phyloP scores from a whole-genome alignment of 2,113 vertebrate species.

The Turnix velox region DNA sequence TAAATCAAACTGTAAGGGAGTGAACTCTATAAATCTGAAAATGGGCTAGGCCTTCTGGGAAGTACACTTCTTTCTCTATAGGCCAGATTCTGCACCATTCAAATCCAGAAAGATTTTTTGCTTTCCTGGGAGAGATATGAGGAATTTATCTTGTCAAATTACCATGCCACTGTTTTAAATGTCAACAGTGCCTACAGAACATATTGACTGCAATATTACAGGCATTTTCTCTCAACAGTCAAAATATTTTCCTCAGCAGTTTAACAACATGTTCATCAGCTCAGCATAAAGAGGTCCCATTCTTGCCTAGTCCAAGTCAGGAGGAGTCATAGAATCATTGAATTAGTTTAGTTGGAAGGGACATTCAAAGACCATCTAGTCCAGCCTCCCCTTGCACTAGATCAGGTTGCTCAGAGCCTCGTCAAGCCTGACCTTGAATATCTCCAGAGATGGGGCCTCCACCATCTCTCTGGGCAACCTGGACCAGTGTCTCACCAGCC shows the following conservation, averaged over 20 bases:
- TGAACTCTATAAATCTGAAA: constrained; percentile 25
- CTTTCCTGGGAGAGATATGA: background rate
- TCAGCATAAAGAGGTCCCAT: background rate
- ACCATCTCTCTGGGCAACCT: no score
- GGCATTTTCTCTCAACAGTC: background rate
- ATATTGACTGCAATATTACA: background rate
- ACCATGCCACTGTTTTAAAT: background rate
- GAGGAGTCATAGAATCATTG: no score
- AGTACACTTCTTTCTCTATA: background rate
- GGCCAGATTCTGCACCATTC: background rate
- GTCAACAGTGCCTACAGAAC: accelerated
- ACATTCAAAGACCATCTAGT: no score
- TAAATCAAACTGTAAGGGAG: background rate
- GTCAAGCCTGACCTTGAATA: no score
- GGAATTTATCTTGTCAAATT: background rate
- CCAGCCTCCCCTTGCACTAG: no score
- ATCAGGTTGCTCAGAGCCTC: no score
- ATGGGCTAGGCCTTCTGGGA: background rate
- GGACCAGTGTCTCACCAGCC: no score
- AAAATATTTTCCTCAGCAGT: constrained; percentile 33
- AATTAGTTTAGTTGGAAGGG: no score
- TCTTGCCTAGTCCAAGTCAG: background rate
- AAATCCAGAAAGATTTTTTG: background rate
- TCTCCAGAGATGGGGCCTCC: no score
- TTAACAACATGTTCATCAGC: constrained; percentile 11